These are phyloP conservation scores for Cosmopolites sordidus DNA, from an alignment of 2,888 invertebrate genomes.

Conservation along the genomic window DNA sequence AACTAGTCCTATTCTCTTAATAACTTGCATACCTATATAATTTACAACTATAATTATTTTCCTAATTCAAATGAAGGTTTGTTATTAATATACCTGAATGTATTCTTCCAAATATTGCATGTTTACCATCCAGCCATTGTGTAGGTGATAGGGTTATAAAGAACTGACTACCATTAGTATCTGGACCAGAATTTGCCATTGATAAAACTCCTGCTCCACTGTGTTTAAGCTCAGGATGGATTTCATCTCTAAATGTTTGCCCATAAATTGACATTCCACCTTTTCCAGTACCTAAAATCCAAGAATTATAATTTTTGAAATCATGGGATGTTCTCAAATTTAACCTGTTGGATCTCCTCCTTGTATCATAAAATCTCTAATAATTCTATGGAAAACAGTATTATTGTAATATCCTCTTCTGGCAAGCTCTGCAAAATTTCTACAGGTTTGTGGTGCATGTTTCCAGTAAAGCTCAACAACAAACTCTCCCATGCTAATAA, in stretches of 20 bases:
- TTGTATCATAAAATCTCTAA: conserved; percentile 90
- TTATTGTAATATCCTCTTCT: conserved; percentile 94
- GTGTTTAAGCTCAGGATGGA: conserved; percentile 89
- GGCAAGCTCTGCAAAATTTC: conserved; percentile 94
- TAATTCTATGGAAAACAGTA: conserved; percentile 93
- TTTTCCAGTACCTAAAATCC: conserved; percentile 23
- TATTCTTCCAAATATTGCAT: conserved; percentile 92
- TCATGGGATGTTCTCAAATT: neutral
- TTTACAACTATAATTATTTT: neutral
- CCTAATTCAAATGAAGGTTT: neutral
- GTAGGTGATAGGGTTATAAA: conserved; percentile 95
- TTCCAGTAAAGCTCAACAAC: conserved; percentile 96
- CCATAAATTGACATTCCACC: conserved; percentile 95
- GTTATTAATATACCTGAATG: conserved; percentile 58
- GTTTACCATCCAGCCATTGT: conserved; percentile 97
- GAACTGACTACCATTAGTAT: conserved; percentile 97
- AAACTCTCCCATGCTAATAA: conserved; percentile 84
- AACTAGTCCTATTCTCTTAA: conserved; percentile 88
- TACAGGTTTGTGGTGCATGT: conserved; percentile 94
- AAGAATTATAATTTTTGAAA: neutral
- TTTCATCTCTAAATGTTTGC: conserved; percentile 91
- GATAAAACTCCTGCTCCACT: conserved; percentile 87
- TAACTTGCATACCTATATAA: conserved; percentile 66
- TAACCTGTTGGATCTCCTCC: conserved; percentile 92
- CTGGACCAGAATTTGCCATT: conserved; percentile 98